Conservation (phyloP, 2,797 vertebrate genomes). For the Anas capensis region DNA sequence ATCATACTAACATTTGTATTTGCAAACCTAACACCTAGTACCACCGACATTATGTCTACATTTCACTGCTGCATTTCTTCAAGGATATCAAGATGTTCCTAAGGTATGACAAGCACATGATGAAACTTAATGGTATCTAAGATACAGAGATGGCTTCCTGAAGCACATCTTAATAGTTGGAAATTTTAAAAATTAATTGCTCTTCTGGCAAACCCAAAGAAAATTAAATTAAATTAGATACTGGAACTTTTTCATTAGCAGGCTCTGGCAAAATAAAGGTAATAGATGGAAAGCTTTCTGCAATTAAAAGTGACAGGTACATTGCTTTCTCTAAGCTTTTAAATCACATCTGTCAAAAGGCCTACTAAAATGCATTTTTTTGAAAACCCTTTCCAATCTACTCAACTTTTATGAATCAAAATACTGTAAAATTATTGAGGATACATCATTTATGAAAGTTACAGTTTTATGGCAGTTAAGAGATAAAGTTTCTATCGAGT, state of each 20-base stretch:
- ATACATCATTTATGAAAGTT: conserved; percentile 14
- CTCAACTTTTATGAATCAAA: conserved; percentile 54
- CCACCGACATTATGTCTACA: conserved; percentile 49
- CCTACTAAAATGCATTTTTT: conserved; percentile 67
- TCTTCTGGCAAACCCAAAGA: conserved; percentile 76
- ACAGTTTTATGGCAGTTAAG: not conserved
- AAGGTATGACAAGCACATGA: conserved; percentile 68
- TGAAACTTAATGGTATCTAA: conserved; percentile 72
- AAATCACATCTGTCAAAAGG: conserved; percentile 72
- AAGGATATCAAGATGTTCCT: conserved; percentile 78
- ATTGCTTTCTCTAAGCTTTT: conserved; percentile 64
- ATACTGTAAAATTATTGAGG: conserved; percentile 35
- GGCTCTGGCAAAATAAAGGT: conserved; percentile 74
- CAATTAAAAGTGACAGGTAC: conserved; percentile 76
- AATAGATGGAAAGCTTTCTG: conserved; percentile 71
- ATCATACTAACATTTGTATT: conserved; percentile 63
- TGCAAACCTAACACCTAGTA: conserved; percentile 57
- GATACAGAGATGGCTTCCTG: conserved; percentile 59
- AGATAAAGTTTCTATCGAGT: not conserved
- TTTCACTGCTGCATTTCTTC: conserved; percentile 56
- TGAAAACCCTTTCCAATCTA: conserved; percentile 64
- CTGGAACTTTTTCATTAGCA: conserved; percentile 78
- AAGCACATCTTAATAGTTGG: conserved; percentile 61
- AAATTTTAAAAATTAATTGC: conserved; percentile 81
- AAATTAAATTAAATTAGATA: conserved; percentile 80